Conservation (phyloP, 2,888 invertebrate genomes). For the Mechanitis messenoides region DNA sequence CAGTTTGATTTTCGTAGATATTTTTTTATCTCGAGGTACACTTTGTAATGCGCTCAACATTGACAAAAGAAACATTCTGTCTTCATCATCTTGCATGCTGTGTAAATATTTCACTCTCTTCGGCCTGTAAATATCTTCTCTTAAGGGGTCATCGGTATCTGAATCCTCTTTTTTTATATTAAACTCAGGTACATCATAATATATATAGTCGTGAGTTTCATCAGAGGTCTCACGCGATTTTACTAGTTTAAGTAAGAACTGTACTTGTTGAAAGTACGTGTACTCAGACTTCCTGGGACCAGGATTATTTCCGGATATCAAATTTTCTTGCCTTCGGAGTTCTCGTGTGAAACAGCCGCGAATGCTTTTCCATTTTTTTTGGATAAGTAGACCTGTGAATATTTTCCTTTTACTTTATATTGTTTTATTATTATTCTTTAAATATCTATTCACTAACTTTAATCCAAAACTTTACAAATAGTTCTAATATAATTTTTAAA, state of each 20-base stretch:
- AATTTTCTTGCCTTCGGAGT: slow-evolving; percentile 27
- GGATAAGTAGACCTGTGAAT: slow-evolving; percentile 10
- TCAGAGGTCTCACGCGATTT: slow-evolving; percentile 17
- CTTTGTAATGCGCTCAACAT: slow-evolving; percentile 24
- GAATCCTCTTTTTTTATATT: slow-evolving; percentile 11
- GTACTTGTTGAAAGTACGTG: slow-evolving; percentile 31
- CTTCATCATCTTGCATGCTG: slow-evolving; percentile 16
- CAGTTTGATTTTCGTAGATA: slow-evolving; percentile 27
- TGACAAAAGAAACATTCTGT: slow-evolving; percentile 25
- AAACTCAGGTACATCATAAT: slow-evolving; percentile 1
- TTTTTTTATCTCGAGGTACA: slow-evolving; percentile 23
- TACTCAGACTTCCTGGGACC: slow-evolving; percentile 32
- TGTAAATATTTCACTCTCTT: slow-evolving; percentile 9
- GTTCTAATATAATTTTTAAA: background rate
- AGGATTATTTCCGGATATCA: slow-evolving; percentile 27
- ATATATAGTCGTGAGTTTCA: slow-evolving; percentile 4
- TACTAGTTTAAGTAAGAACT: slow-evolving; percentile 29
- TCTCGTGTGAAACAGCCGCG: slow-evolving; percentile 30
- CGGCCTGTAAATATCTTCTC: background rate
- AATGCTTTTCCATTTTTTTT: slow-evolving; percentile 34
- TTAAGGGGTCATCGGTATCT: slow-evolving; percentile 13
- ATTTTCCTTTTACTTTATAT: too few relatives aligned
- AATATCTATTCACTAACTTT: too few relatives aligned
- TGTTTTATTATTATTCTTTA: too few relatives aligned
- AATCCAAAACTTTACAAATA: background rate